Conservation (phyloP, 2,797 vertebrate genomes). For the Myotis daubentonii region DNA sequence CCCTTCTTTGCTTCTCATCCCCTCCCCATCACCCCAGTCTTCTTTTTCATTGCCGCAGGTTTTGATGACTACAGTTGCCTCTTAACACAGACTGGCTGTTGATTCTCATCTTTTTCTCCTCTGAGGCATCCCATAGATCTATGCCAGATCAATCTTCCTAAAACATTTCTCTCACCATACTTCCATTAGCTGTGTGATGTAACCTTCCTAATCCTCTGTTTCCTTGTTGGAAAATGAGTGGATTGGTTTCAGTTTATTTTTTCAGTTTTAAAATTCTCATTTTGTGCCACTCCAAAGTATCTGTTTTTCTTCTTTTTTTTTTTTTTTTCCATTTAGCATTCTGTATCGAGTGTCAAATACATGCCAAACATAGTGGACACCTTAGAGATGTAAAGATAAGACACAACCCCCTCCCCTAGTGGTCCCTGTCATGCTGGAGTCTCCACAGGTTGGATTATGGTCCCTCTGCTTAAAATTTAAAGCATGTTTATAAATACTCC, state of each 20-base stretch:
- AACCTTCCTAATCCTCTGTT: slow-evolving; percentile 32
- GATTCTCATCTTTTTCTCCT: slow-evolving; percentile 30
- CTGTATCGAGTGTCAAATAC: slow-evolving; percentile 53
- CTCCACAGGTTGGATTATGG: background rate
- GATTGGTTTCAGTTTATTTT: slow-evolving; percentile 75
- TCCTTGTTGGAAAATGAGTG: slow-evolving; percentile 50
- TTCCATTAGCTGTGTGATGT: slow-evolving; percentile 61
- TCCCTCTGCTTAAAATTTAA: background rate
- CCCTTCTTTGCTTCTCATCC: slow-evolving; percentile 52
- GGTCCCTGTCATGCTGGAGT: background rate
- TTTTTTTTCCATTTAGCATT: slow-evolving; percentile 71
- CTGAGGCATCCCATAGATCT: slow-evolving; percentile 30
- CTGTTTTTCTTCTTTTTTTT: slow-evolving; percentile 46
- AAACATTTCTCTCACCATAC: slow-evolving; percentile 63
- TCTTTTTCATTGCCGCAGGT: background rate
- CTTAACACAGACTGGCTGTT: background rate
- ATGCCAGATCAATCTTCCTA: slow-evolving; percentile 58
- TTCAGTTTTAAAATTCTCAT: slow-evolving; percentile 58
- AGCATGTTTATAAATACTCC: background rate
- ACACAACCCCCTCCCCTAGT: background rate
- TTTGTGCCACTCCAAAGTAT: slow-evolving; percentile 67
- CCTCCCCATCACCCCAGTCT: background rate
- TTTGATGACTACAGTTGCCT: slow-evolving; percentile 35
- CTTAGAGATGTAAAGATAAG: background rate
- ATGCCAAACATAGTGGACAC: background rate